Evolutionary conservation across 2,797 vertebrate species (phyloP).

Genomic region (Cossypha dichroa): DNA sequence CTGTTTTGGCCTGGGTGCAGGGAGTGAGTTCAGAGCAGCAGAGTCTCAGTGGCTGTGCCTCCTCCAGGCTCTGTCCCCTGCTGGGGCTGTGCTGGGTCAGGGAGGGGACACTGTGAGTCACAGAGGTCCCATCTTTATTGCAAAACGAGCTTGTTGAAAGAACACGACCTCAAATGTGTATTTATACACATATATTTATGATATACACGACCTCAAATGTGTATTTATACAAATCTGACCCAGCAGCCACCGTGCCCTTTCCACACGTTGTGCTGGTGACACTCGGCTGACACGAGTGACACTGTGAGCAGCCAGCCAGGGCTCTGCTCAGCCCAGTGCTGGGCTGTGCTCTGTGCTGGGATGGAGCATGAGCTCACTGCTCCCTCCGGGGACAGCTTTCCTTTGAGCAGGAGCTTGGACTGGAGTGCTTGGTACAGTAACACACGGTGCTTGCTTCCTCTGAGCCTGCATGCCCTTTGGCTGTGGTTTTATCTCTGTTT

Average conservation of each 20-base stretch:
- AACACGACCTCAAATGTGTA: not conserved
- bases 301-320: rapidly evolving
- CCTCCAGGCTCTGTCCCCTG: not conserved
- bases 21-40: not conserved
- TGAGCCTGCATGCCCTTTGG: not conserved
- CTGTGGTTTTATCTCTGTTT: slow-evolving; percentile 37
- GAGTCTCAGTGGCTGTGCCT: not conserved
- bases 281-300: rapidly evolving
- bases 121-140: not conserved
- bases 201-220: not conserved
- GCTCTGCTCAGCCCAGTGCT: rapidly evolving
- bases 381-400: not conserved
- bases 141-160: rapidly evolving
- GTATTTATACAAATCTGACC: not conserved
- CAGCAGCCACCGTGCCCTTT: rapidly evolving
- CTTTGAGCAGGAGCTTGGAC: not conserved
- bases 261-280: rapidly evolving
- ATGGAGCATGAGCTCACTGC: rapidly evolving
- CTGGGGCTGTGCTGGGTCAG: rapidly evolving
- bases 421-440: rapidly evolving
- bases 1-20: not conserved
- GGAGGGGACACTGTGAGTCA: no score
- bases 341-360: rapidly evolving
- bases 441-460: not conserved
- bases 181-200: not conserved